Evolutionary conservation across 2,888 invertebrate genomes (phyloP).

Genomic region (Hybos culiciformis): DNA sequence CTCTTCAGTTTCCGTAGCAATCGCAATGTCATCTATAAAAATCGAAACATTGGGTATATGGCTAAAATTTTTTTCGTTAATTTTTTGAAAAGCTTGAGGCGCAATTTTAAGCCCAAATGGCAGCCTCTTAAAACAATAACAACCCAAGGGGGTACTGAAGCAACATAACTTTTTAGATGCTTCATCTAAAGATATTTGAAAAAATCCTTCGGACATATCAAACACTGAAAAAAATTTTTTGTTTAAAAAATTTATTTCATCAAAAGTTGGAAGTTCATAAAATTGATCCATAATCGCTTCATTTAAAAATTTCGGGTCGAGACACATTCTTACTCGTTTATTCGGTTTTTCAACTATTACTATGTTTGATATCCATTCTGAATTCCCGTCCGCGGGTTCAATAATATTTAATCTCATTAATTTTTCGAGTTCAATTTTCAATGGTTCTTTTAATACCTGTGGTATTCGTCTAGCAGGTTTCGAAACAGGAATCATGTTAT

Average conservation of each 20-base stretch:
- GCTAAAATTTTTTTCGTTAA: conserved; percentile 16
- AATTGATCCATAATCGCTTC: conserved; percentile 1
- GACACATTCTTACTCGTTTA: conserved; percentile 3
- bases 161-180: neutral
- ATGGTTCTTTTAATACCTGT: too few relatives aligned
- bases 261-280: conserved; percentile 4
- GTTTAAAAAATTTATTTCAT: conserved; percentile 5
- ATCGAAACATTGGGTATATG: conserved; percentile 19
- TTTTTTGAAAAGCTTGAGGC: conserved; percentile 18
- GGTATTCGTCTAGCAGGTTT: too few relatives aligned
- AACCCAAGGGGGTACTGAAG: neutral
- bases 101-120: conserved; percentile 15
- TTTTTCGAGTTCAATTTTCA: neutral
- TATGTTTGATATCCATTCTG: conserved; percentile 8
- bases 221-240: neutral
- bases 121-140: neutral
- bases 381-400: neutral
- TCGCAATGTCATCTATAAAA: conserved; percentile 22
- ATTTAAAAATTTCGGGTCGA: conserved; percentile 7
- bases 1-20: conserved; percentile 7
- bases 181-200: neutral
- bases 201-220: neutral
- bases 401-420: neutral
- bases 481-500: too few relatives aligned
- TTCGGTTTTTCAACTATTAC: conserved; percentile 8